phyloP scores from a whole-genome alignment of 2,797 vertebrate species.

The Acanthis flammea region DNA sequence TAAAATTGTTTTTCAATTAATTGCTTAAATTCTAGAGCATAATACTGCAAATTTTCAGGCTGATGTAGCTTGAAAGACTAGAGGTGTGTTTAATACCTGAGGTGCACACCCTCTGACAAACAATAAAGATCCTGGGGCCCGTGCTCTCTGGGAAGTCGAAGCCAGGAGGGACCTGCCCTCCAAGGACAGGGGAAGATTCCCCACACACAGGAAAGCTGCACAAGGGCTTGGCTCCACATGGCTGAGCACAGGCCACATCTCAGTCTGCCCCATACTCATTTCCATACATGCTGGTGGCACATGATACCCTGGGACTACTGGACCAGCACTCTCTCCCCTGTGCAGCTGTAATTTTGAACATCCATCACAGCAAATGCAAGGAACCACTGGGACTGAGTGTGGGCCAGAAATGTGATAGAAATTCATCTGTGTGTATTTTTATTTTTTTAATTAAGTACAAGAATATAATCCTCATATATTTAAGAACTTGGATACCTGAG shows the following conservation, averaged over 20 bases:
- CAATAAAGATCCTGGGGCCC: not conserved
- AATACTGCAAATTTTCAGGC: not conserved
- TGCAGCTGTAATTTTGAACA: not conserved
- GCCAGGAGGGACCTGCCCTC: not conserved
- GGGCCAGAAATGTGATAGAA: not conserved
- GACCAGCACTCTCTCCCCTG: not conserved
- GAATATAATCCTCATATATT: not conserved
- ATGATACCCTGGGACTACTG: rapidly evolving
- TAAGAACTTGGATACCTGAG: not conserved
- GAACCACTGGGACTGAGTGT: rapidly evolving
- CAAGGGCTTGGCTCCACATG: rapidly evolving
- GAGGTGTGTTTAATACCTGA: not conserved
- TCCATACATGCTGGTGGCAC: rapidly evolving
- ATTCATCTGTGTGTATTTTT: rapidly evolving
- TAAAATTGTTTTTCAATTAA: not conserved
- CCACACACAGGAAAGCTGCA: not conserved
- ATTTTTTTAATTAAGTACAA: not conserved
- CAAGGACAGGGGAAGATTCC: not conserved
- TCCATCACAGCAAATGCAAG: not conserved
- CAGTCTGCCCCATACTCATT: rapidly evolving
- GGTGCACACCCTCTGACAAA: not conserved
- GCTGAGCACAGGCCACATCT: not conserved
- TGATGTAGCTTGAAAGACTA: not conserved
- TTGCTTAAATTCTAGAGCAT: not conserved
- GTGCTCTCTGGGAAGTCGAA: not conserved